phyloP scores from a whole-genome alignment of 2,888 invertebrate species.

The Phlogophora meticulosa region DNA sequence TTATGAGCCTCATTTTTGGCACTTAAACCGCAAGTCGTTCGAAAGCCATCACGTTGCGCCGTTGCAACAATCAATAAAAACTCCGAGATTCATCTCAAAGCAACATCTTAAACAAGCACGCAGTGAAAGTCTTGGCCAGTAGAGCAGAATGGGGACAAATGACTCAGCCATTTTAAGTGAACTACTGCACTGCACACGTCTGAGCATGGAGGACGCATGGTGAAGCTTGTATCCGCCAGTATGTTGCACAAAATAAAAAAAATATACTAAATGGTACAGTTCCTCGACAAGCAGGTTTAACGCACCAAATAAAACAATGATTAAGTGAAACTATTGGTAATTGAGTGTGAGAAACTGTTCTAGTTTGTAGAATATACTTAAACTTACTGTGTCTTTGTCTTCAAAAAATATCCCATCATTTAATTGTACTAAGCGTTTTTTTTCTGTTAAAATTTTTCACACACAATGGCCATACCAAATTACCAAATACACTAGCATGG shows the following conservation, averaged over 20 bases:
- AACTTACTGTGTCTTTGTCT: too few relatives aligned
- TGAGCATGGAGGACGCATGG: conserved; percentile 49
- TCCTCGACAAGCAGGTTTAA: conserved; percentile 5
- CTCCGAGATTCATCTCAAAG: conserved; percentile 59
- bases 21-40: conserved; percentile 10
- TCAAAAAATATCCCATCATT: too few relatives aligned
- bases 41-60: conserved; percentile 29
- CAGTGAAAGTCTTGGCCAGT: conserved; percentile 77
- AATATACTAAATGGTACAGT: conserved; percentile 15
- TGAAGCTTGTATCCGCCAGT: conserved; percentile 36
- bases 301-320: conserved; percentile 9
- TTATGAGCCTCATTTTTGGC: conserved; percentile 12
- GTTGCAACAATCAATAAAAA: conserved; percentile 62
- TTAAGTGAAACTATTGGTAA: background rate
- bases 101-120: conserved; percentile 62
- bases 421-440: too few relatives aligned
- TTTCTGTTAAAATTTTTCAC: too few relatives aligned
- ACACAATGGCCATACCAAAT: too few relatives aligned
- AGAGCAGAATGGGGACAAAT: conserved; percentile 76
- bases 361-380: background rate
- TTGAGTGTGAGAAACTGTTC: conserved; percentile 2
- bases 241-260: conserved; percentile 30
- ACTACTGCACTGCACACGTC: conserved; percentile 53
- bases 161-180: conserved; percentile 60
- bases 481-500: too few relatives aligned